Conservation (phyloP, 2,113 vertebrate genomes). For the Gadus chalcogrammus region DNA sequence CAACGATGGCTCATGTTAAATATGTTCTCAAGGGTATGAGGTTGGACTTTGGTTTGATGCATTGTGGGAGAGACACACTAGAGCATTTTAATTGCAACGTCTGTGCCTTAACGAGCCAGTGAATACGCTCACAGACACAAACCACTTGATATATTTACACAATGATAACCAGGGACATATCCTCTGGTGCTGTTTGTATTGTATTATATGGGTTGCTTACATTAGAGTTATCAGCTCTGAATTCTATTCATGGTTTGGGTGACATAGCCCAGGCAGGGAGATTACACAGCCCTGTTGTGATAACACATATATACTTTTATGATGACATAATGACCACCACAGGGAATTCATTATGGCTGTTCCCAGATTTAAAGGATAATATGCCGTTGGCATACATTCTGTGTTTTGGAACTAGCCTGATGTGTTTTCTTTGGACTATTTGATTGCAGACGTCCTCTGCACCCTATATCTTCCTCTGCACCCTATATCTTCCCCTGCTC, state of each 20-base stretch:
- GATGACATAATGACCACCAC: slow-evolving; percentile 50
- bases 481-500: no score
- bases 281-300: slow-evolving; percentile 34
- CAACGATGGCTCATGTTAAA: no score
- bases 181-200: slow-evolving; percentile 43
- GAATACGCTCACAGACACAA: slow-evolving; percentile 5
- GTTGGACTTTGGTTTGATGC: neutral
- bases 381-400: slow-evolving; percentile 27
- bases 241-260: slow-evolving; percentile 35
- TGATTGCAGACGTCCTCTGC: no score
- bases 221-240: slow-evolving; percentile 45
- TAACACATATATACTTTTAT: slow-evolving; percentile 54
- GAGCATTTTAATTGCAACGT: no score
- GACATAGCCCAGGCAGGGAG: slow-evolving; percentile 47
- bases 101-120: no score
- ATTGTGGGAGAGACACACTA: no score
- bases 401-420: slow-evolving; percentile 18
- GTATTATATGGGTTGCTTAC: slow-evolving; percentile 15
- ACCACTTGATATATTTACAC: slow-evolving; percentile 50
- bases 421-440: no score
- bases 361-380: slow-evolving; percentile 40
- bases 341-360: slow-evolving; percentile 29
- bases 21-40: neutral
- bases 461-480: no score
- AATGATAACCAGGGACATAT: slow-evolving; percentile 43